These are phyloP conservation scores for Cherax destructor DNA, from an alignment of 1,140 invertebrate species.

Conservation along the genomic window DNA sequence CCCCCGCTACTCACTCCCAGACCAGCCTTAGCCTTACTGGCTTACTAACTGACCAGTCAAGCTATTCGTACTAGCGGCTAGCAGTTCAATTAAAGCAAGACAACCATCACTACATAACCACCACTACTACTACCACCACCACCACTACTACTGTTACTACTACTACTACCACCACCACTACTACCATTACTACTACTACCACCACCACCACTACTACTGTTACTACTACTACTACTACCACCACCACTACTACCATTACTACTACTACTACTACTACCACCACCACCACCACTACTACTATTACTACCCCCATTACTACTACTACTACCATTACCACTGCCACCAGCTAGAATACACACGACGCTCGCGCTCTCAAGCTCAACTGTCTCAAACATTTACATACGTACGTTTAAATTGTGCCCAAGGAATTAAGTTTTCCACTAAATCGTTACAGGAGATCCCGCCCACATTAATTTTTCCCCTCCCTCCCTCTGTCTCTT, in stretches of 20 bases:
- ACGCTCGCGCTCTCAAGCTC: background rate
- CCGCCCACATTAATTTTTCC: background rate
- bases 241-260: background rate
- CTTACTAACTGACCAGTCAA: no score
- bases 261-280: background rate
- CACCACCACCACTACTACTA: background rate
- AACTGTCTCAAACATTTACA: background rate
- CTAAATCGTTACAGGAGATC: background rate
- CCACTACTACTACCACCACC: background rate
- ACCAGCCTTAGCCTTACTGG: no score
- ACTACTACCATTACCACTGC: background rate
- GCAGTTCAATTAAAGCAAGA: no score
- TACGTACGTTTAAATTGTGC: background rate
- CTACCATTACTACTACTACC: background rate
- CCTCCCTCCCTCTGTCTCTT: background rate
- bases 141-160: background rate
- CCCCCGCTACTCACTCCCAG: no score
- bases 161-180: background rate
- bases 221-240: background rate
- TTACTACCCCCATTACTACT: background rate
- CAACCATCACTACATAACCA: background rate
- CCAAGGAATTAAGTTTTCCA: constrained; percentile 1
- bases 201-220: background rate
- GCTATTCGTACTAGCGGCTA: no score
- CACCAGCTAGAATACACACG: background rate